Base-by-base conservation (phyloP, 2,888 invertebrate genomes). In the Abrostola tripartita region DNA sequence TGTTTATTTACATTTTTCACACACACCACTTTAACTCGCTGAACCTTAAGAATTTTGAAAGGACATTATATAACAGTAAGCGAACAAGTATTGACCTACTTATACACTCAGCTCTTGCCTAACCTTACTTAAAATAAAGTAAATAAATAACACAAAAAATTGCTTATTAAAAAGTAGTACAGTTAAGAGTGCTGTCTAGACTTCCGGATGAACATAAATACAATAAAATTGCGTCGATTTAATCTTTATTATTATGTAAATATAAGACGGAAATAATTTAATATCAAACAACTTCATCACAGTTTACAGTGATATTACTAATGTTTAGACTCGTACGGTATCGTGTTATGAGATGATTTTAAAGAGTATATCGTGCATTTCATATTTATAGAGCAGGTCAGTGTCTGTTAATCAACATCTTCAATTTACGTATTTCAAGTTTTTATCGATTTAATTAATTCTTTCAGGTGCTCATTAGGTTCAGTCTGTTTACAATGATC, bases 181-280 rank as follows among this genome's bases (percentile, higher is more conserved):
- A 47, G 24, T 37, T n/a, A n/a, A n/a, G 11, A 35, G 11, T 7
- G 6, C 40, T 12, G 10, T 40, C 57, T 14, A 68, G 50, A 59
- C 37, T 65, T 61, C 62, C 67, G 54, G 54, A 58, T 49, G 56
- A 57, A 66, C 56, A 49, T 36, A 44, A 54, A 60, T 49, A 53
- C 55, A 42, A 38, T 52, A 65, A 47, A 56, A 52, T 61, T 61
- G 61, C 38, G 51, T 47, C 36, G 60, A 55, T 64, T 52, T 63
- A 53, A 69, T 78, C 65, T 65, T 50, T 61, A 51, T 58, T 60
- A 63, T 71, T 71, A 81, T 57, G 66, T 74, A 66, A 69, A 67
- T 61, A 72, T 50, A 37, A 63, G 59, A 60, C 40, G 67, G 71
- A 65, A 71, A 65, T 68, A 41, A 58, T 59, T 41, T 51, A 44